phyloP scores from a whole-genome alignment of 2,113 vertebrate species.

The rabbit (Oryctolagus cuniculus) region DNA sequence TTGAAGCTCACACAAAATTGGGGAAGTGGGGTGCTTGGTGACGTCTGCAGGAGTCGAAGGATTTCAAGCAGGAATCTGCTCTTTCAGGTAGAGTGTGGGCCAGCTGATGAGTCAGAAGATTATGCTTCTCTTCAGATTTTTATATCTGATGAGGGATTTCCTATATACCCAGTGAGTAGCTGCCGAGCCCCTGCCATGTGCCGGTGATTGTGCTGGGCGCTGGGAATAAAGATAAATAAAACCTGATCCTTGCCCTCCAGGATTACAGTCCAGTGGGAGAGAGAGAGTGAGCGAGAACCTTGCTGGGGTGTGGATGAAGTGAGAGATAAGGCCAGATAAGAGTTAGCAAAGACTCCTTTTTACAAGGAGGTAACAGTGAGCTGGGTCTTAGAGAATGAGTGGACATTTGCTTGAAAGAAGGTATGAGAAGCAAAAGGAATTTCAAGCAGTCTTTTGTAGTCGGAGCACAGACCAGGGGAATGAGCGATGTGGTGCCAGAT shows the following conservation, averaged over 20 bases:
- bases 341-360: background rate
- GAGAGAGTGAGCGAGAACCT: background rate
- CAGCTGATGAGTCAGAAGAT: background rate
- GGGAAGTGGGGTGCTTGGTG: background rate
- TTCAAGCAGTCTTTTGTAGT: background rate
- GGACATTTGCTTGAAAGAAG: background rate
- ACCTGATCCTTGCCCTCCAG: constrained; percentile 40
- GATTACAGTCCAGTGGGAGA: background rate
- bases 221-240: background rate
- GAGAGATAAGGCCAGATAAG: background rate
- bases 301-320: background rate
- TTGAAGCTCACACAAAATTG: background rate
- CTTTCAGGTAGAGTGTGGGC: background rate
- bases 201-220: background rate
- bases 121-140: background rate
- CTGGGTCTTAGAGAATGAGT: background rate
- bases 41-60: background rate
- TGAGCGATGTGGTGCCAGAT: background rate
- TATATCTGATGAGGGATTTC: constrained; percentile 32
- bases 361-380: background rate
- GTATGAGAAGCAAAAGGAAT: background rate
- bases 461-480: background rate
- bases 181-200: background rate
- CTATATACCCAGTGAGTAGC: background rate
- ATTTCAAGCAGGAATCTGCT: background rate